Evolutionary conservation across 2,888 invertebrate genomes (phyloP).

Genomic region (Ypsolopha scabrella): DNA sequence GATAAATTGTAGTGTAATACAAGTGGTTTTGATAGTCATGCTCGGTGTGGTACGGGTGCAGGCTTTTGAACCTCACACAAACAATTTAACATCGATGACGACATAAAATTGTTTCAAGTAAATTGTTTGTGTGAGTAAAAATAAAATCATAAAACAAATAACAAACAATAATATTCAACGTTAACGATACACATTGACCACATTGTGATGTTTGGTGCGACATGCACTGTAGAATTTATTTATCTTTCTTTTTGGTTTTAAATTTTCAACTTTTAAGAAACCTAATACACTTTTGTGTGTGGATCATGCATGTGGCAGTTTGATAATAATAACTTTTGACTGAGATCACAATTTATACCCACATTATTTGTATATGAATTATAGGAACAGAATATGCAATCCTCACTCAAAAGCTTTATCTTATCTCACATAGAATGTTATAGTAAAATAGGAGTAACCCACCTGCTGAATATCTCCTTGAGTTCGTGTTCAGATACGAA

Average conservation of each 20-base stretch:
- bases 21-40: conserved; percentile 41
- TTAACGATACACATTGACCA: conserved; percentile 42
- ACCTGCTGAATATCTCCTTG: conserved; percentile 98
- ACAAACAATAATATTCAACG: conserved; percentile 34
- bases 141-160: conserved; percentile 36
- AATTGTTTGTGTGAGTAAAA: conserved; percentile 38
- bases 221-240: conserved; percentile 57
- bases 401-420: no score
- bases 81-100: conserved; percentile 13
- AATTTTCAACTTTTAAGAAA: neutral
- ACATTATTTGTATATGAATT: no score
- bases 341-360: conserved; percentile 9
- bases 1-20: conserved; percentile 25
- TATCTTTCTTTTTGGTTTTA: conserved; percentile 13
- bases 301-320: conserved; percentile 41
- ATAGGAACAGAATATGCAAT: no score
- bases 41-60: conserved; percentile 65
- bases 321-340: conserved; percentile 24
- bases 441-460: neutral
- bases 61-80: conserved; percentile 47
- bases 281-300: neutral
- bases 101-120: conserved; percentile 1
- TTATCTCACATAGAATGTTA: no score
- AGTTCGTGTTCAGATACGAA: conserved; percentile 98
- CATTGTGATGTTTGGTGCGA: conserved; percentile 55